Percentiles rank a stretch among this genome's conserved stretches.
Conservation (phyloP, 1,140 invertebrate species). For the Rhagoletis zephyria region DNA sequence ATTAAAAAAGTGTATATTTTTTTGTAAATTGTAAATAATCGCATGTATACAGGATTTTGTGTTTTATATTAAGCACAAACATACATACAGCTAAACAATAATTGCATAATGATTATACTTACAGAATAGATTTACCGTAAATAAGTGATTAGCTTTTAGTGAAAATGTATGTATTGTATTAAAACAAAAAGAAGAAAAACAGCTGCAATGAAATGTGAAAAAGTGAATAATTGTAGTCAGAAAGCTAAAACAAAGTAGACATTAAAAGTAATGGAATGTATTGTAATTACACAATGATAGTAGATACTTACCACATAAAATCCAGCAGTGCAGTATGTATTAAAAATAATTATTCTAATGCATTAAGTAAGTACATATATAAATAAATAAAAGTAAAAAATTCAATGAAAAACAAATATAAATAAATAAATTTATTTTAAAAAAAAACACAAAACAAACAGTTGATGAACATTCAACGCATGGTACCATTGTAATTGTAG, state of each 20-base stretch:
- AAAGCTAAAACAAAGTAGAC: background rate
- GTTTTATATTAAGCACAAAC: background rate
- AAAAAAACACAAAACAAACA: background rate
- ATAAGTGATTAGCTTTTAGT: constrained; percentile 34
- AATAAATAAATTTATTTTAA: constrained; percentile 30
- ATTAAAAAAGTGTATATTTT: constrained; percentile 23
- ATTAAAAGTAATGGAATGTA: constrained; percentile 13
- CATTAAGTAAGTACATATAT: constrained; percentile 4
- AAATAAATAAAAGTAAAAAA: constrained; percentile 30
- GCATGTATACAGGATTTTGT: constrained; percentile 31
- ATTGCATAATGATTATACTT: background rate
- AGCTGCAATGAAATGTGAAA: constrained; percentile 31
- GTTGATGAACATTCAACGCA: constrained; percentile 46
- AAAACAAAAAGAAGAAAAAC: background rate
- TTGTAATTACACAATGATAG: constrained; percentile 2
- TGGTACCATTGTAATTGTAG: constrained; percentile 47
- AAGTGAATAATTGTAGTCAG: constrained; percentile 37
- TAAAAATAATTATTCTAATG: constrained; percentile 43
- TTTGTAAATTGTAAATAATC: constrained; percentile 54
- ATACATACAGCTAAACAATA: background rate
- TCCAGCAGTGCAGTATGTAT: constrained; percentile 33
- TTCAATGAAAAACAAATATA: background rate
- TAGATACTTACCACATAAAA: background rate
- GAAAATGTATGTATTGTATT: constrained; percentile 41
- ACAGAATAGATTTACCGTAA: background rate